Base-by-base conservation (phyloP, 92 coral and sea anemone species). In the Porites evermanni region DNA sequence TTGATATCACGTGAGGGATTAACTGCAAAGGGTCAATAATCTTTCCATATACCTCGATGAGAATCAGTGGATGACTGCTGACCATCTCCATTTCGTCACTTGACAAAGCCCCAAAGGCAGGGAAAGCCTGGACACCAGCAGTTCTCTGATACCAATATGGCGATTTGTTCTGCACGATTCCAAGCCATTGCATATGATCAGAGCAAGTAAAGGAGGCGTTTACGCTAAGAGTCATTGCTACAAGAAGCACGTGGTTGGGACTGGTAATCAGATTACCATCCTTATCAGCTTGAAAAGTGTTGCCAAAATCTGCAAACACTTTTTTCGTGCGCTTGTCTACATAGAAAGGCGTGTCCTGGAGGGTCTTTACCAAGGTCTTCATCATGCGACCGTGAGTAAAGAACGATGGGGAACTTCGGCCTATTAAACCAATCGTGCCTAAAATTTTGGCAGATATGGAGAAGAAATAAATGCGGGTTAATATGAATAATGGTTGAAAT, bases 391-490 rank as follows among this genome's bases (percentile, higher is more conserved):
- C 95, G 58, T 85, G 88, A 12, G 82, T 66, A 61, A 68, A 81
- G 66, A 84, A 90, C 70, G 90, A 85, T 4, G 94, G 93, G 7
- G 95, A 78, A 13, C 76, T 82, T 0, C 47, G 65, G 21, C 98
- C 98, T 23, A 86, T 51, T 29, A 92, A 54, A 4, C 98, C 98
- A 29, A 94, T 92, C 16, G 90, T 76, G 2, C 98, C 92, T 89
- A 19, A 3, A 54, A 21, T 2, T 32, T 2, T 38, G 4, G 44
- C 3, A 38, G 6, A 44, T 9, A 17, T 1, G 14, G 3, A 23
- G 64, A 0, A 8, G 26, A 56, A 56, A 56, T 10, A 56, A 3
- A 38, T 32, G 44, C 44, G 6, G 44, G 44, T 38, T 4, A 38
- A 38, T 3, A 38, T 38, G 44, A 38, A 38, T 38, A 3, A 38